Percentiles rank a stretch among this genome's conserved stretches.
Evolutionary conservation across 2,797 vertebrate species (phyloP).

Genomic region (Sebastes itinus): DNA sequence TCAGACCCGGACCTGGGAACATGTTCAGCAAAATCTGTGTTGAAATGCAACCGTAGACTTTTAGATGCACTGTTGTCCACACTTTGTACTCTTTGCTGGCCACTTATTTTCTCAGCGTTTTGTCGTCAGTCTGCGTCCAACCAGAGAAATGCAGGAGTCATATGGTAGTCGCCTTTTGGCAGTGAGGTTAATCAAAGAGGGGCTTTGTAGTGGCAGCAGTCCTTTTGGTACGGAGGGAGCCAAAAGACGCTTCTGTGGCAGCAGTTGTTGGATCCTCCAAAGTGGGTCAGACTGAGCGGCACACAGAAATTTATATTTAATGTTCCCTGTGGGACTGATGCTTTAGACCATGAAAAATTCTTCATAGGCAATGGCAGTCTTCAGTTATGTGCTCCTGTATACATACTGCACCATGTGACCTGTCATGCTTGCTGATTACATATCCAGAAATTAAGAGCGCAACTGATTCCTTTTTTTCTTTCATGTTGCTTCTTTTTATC

Average conservation of each 20-base stretch:
- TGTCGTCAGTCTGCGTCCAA: conserved; percentile 24
- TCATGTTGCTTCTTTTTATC: neutral
- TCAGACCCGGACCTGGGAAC: conserved; percentile 48
- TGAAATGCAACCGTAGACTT: conserved; percentile 44
- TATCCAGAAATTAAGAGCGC: conserved; percentile 4
- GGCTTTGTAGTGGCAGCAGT: conserved; percentile 51
- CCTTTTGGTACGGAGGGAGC: conserved; percentile 63
- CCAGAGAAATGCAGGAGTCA: conserved; percentile 42
- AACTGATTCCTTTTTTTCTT: neutral
- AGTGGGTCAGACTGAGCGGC: conserved; percentile 79
- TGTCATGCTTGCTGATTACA: neutral
- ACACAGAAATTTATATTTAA: conserved; percentile 82
- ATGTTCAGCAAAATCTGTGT: conserved; percentile 30
- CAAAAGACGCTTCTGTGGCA: conserved; percentile 70
- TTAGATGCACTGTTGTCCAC: conserved; percentile 5
- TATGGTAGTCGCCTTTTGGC: conserved; percentile 47
- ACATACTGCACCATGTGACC: conserved; percentile 15
- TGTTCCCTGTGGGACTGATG: conserved; percentile 71
- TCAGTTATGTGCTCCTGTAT: conserved; percentile 36
- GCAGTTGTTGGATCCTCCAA: conserved; percentile 69
- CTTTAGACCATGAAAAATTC: conserved; percentile 75
- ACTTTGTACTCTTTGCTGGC: conserved; percentile 11
- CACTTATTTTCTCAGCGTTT: conserved; percentile 34
- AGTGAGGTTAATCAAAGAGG: conserved; percentile 51
- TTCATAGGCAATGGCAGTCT: conserved; percentile 49